Conservation (phyloP, 2,888 invertebrate genomes). For the Phaedon cochleariae region DNA sequence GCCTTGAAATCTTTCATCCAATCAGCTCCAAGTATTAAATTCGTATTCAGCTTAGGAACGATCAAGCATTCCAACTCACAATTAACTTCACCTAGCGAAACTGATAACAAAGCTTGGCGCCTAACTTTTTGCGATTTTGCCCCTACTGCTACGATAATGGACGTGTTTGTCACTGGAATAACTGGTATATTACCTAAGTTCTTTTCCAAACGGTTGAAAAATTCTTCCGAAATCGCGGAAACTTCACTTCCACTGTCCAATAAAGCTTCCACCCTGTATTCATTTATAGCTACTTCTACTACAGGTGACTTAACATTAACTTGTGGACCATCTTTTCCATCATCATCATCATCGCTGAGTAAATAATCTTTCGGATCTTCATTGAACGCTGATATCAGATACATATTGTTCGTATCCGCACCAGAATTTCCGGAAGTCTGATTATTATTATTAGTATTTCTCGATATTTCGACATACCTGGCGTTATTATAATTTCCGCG, state of each 20-base stretch:
- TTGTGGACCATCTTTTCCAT: not conserved
- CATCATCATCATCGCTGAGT: not conserved
- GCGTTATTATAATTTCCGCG: no score
- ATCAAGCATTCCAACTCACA: not conserved
- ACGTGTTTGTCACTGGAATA: not conserved
- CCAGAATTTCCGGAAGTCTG: not conserved
- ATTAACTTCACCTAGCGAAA: not conserved
- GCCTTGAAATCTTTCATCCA: not conserved
- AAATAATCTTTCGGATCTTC: constrained; percentile 3
- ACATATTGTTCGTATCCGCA: no score
- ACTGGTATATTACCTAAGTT: not conserved
- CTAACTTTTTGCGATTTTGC: constrained; percentile 7
- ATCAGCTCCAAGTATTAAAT: not conserved
- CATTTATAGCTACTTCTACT: not conserved
- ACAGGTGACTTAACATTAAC: not conserved
- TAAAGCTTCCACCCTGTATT: constrained; percentile 1
- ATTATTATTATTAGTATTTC: not conserved
- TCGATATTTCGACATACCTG: no score
- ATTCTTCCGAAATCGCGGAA: constrained; percentile 7
- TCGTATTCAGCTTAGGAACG: not conserved
- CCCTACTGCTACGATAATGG: constrained; percentile 4
- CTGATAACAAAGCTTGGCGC: not conserved
- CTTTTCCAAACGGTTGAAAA: not conserved
- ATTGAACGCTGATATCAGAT: constrained; percentile 3
- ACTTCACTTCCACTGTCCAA: constrained; percentile 21